Conservation (phyloP, 2,797 vertebrate genomes). For the Cephalopachus bancanus region DNA sequence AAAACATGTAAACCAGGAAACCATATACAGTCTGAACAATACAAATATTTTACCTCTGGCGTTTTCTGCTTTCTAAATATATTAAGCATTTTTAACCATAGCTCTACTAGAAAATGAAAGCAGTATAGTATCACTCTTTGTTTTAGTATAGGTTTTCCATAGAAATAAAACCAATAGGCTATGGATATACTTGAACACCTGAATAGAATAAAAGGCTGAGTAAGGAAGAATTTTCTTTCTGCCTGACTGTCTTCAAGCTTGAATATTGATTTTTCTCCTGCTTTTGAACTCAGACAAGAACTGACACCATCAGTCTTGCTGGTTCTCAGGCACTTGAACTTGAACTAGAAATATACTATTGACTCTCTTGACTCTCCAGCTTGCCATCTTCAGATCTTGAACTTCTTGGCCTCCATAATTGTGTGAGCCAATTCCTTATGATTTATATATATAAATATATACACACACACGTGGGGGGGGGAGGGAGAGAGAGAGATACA, state of each 20-base stretch:
- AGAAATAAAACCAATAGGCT: neutral
- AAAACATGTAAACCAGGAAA: neutral
- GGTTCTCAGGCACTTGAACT: too few relatives aligned
- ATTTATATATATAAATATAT: neutral
- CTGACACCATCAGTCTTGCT: too few relatives aligned
- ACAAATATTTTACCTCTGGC: neutral
- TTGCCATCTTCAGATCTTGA: too few relatives aligned
- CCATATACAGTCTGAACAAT: neutral
- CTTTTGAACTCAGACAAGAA: too few relatives aligned
- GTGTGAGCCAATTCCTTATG: too few relatives aligned
- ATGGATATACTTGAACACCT: neutral
- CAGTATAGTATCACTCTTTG: neutral
- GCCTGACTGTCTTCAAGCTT: too few relatives aligned
- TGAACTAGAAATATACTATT: too few relatives aligned
- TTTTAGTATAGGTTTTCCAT: neutral
- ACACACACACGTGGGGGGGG: neutral
- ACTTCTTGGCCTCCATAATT: too few relatives aligned
- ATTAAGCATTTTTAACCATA: neutral
- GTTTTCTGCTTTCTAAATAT: neutral
- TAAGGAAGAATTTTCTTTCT: too few relatives aligned
- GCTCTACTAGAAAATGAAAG: constrained; percentile 8
- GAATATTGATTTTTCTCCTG: too few relatives aligned
- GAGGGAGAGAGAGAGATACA: neutral
- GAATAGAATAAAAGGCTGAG: too few relatives aligned
- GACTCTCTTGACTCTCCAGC: too few relatives aligned